Evolutionary conservation across 2,113 vertebrate species (phyloP), one percentile per base, ranked within the genome.

Genomic region (Dipodomys ordii): DNA sequence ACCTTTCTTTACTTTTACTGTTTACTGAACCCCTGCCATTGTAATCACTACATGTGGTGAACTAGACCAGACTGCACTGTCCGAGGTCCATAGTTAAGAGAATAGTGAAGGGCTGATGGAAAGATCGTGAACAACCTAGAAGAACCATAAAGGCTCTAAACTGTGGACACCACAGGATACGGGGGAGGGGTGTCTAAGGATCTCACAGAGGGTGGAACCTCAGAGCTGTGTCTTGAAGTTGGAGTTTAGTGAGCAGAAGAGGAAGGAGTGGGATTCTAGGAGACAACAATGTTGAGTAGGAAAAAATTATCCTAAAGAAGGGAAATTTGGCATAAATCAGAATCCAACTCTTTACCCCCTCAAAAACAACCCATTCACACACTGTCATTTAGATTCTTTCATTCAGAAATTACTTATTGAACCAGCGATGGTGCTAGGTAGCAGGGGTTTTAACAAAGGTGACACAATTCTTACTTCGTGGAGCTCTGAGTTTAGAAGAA

Each of bases 341-440:
- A 94, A 91, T 35, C 87, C 30, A 77, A 72, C 15, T 72, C 81
- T 88, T 88, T 64, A 71, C 5, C 46, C 46, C 28, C 73, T 35
- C 65, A 57, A 64, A 78, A 87, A 30, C 67, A 96, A 53, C 11
- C 3, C 27, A 74, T 71, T 85, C 81, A 89, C 13, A 65, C 39
- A 74, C 46, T 46, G 57, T 83, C 62, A 80, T 68, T 85, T 83
- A 71, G 30, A n/a, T 64, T 90, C 57, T 80, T 81, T 87, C 69
- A 74, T 94, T 93, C 39, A 32, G 79, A n/a, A 92, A 95, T 77
- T 94, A 79, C 88, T 96, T 95, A 78, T 65, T 85, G 92, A 81
- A 88, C 35, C 71, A 93, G 78, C 87, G 74, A 82, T 53, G 88
- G 77, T 44, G n/a, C 46, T 68, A 78, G 86, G 28, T 68, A 89